Base-by-base conservation (phyloP, 2,888 invertebrate species). In the Harpalus rufipes region DNA sequence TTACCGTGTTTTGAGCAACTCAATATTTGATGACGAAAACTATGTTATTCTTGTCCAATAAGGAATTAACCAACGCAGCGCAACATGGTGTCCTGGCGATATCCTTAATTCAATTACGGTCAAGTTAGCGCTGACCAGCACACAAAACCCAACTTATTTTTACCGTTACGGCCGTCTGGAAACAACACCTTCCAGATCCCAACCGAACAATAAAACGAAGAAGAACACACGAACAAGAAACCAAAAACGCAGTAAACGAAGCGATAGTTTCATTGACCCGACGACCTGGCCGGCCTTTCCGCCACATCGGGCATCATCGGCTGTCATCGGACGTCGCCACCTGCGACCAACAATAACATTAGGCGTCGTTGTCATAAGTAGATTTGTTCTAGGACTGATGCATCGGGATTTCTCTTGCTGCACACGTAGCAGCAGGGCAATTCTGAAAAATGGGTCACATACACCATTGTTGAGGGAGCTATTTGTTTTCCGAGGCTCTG, bases 401-500 rank as follows among this genome's bases (percentile, higher is more conserved):
- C 79, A 79, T 58, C 58, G 21, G 32, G 61, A 74, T 74, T 74
- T 44, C 41, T 74, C 72, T 74, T 82, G 82, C 82, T 58, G 72
- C 39, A 58, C 82, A 82, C 82, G 82, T 82, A 65, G 21, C 14
- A 25, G 16, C 44, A 56, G 72, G 72, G 72, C 68, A 10, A 82
- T 82, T 82, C 72, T 58, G 68, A 41, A 39, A 82, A 82, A 82
- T 82, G 72, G 82, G 82, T 72, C 82, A 82, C 82, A 82, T 82
- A 82, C 82, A 39, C 72, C 68, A 82, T 56, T 82, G 72, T 68
- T 81, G 65, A 81, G 81, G 65, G 41, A 8, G 81, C 56, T 81
- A 81, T 81, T 82, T 82, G 82, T 82, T 82, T 72, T 32, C 51
- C 14, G 18, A 79, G 56, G 39, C 59, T 32, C 41, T 0, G 39